Percentiles rank a stretch among this genome's conserved stretches.
These are phyloP conservation scores for Oplegnathus fasciatus DNA, from an alignment of 2,113 vertebrate species.

Conservation along the genomic window DNA sequence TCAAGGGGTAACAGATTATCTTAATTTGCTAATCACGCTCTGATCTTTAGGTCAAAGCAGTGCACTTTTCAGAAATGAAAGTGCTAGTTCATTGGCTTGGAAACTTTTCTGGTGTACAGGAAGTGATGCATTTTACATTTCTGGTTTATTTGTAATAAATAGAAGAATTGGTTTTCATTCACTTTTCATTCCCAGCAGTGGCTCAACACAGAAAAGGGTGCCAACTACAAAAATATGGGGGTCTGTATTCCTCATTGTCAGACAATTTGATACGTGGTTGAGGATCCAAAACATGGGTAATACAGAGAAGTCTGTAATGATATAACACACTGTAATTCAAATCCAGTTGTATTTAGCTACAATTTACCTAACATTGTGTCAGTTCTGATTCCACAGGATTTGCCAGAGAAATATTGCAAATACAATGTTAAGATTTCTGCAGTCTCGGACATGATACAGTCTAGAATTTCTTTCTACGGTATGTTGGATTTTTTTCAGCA, in stretches of 20 bases:
- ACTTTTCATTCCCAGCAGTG: neutral
- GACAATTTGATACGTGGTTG: neutral
- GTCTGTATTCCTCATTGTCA: neutral
- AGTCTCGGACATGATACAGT: neutral
- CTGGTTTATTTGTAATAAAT: neutral
- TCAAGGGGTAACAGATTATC: constrained; percentile 14
- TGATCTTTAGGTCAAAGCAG: constrained; percentile 17
- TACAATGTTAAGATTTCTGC: neutral
- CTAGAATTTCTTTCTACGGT: neutral
- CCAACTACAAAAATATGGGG: neutral
- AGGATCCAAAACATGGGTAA: neutral
- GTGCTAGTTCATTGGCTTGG: neutral
- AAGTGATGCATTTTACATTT: neutral
- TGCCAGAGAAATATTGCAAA: neutral
- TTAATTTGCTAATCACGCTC: constrained; percentile 25
- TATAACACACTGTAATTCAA: neutral
- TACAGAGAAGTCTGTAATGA: neutral
- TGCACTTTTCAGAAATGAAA: neutral
- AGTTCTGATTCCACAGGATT: no score
- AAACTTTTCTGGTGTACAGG: neutral
- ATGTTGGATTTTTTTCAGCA: neutral
- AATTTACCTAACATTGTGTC: no score
- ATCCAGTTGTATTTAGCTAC: neutral
- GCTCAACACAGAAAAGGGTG: neutral
- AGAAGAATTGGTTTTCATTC: neutral